These are phyloP conservation scores for Champsocephalus esox DNA, from an alignment of 2,797 vertebrate genomes.

Conservation along the genomic window DNA sequence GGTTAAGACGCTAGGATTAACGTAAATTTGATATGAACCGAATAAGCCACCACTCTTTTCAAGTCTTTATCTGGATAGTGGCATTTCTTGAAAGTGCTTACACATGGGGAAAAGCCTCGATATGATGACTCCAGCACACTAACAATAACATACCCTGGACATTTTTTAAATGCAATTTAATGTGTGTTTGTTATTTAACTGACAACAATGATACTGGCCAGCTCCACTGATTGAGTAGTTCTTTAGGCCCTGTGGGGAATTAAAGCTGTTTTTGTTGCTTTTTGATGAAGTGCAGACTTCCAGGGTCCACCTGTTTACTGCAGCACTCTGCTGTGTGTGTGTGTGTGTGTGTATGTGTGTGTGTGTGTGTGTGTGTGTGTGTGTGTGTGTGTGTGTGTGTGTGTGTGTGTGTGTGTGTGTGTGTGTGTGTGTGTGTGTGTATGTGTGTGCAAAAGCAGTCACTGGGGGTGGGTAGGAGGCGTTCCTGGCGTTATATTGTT, in stretches of 20 bases:
- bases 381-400: slow-evolving; percentile 4
- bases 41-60: slow-evolving; percentile 16
- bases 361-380: background rate
- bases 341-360: background rate
- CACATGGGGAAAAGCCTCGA: background rate
- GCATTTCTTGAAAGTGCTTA: slow-evolving; percentile 33
- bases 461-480: slow-evolving; percentile 21
- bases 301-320: slow-evolving; percentile 67
- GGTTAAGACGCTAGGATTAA: slow-evolving; percentile 28
- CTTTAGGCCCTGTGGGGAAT: slow-evolving; percentile 61
- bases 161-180: slow-evolving; percentile 21
- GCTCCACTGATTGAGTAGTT: slow-evolving; percentile 66
- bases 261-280: slow-evolving; percentile 64
- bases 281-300: slow-evolving; percentile 81
- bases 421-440: slow-evolving; percentile 1
- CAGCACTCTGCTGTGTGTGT: slow-evolving; percentile 36
- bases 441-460: slow-evolving; percentile 11
- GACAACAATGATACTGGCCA: slow-evolving; percentile 37
- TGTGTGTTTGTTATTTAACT: slow-evolving; percentile 53
- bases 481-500: slow-evolving; percentile 46
- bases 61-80: slow-evolving; percentile 7
- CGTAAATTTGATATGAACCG: slow-evolving; percentile 28
- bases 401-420: slow-evolving; percentile 9
- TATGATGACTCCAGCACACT: slow-evolving; percentile 24
- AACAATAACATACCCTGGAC: slow-evolving; percentile 2